Evolutionary conservation across 2,888 invertebrate species (phyloP), one percentile per base, ranked within the genome.

Genomic region (Volucella zonaria): DNA sequence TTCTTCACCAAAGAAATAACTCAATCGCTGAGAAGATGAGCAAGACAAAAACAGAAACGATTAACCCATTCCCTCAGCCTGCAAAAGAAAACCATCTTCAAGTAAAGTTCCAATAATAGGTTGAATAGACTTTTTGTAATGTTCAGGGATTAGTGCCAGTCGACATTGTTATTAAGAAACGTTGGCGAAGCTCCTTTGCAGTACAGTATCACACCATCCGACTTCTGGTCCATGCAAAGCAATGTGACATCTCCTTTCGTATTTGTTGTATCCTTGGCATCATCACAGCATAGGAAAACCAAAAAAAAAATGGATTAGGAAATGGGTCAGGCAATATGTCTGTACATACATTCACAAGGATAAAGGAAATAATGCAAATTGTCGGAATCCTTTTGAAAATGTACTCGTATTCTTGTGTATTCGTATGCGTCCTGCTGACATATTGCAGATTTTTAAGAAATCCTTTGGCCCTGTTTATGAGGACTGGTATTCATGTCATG

Each of bases 91-190:
- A 15, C 15, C 64, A 56, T 23, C 58, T 75, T 66, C 66, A 66
- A 56, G 51, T 66, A 66, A 71, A 49, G 62, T 70, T 49, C 40
- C 49, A 64, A 78, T 78, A 58, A 78, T 71, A 66, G 47, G 56
- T 66, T 66, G 49, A 58, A 66, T 56, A 70, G 45, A 58, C 71
- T 62, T 71, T 31, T 64, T 70, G 54, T 56, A 62, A 64, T 47
- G 56, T 71, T 78, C 42, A 9, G 8, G 70, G 78, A 78, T 78
- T 78, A 70, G 64, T 70, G 62, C 56, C 47, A 64, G 54, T 64
- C 54, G 54, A 52, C 64, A 64, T 62, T 64, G 64, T 56, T 74
- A 64, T 64, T 74, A 64, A 15, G 38, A 15, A 56, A 31, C 14
- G 43, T 61, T 52, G 31, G 42, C 73, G n/a, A 18, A 49, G n/a